A percentile compares a stretch with the other conserved stretches of the same genome.
These are phyloP conservation scores for Diachrysia chrysitis DNA, from an alignment of 2,888 invertebrate genomes.

Conservation along the genomic window DNA sequence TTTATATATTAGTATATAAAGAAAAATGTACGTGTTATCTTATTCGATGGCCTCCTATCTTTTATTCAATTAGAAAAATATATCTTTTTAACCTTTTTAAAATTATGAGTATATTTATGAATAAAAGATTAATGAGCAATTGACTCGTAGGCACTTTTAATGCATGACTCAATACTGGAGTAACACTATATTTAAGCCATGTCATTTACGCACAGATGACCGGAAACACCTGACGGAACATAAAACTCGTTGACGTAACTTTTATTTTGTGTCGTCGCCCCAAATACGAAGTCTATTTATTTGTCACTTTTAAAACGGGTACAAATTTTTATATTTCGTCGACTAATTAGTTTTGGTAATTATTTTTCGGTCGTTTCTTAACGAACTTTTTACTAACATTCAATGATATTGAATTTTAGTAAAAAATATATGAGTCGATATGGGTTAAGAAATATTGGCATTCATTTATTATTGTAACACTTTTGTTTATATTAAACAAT, in stretches of 20 bases:
- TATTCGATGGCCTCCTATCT: no score
- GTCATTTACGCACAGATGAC: slow-evolving; percentile 51
- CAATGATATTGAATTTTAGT: slow-evolving; percentile 25
- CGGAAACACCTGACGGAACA: slow-evolving; percentile 52
- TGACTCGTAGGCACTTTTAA: slow-evolving; percentile 2
- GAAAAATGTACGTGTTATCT: no score
- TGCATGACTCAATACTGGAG: slow-evolving; percentile 13
- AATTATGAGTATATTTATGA: no score
- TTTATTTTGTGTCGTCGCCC: slow-evolving; percentile 38
- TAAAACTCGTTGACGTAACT: slow-evolving; percentile 53
- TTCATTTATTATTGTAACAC: background rate
- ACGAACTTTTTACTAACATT: slow-evolving; percentile 22
- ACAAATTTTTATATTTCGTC: slow-evolving; percentile 61
- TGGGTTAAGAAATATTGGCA: background rate
- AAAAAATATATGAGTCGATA: slow-evolving; percentile 4
- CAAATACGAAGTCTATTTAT: slow-evolving; percentile 63
- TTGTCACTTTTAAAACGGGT: slow-evolving; percentile 65
- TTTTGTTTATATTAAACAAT: background rate
- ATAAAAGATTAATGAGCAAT: slow-evolving; percentile 2
- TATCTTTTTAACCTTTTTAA: no score
- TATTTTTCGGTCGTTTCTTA: slow-evolving; percentile 39
- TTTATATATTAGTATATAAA: no score
- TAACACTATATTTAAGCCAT: slow-evolving; percentile 27
- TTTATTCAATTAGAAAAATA: no score
- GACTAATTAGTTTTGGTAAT: slow-evolving; percentile 59